These are phyloP conservation scores for Oreochromis aureus DNA, from an alignment of 2,113 vertebrate genomes.

Conservation along the genomic window DNA sequence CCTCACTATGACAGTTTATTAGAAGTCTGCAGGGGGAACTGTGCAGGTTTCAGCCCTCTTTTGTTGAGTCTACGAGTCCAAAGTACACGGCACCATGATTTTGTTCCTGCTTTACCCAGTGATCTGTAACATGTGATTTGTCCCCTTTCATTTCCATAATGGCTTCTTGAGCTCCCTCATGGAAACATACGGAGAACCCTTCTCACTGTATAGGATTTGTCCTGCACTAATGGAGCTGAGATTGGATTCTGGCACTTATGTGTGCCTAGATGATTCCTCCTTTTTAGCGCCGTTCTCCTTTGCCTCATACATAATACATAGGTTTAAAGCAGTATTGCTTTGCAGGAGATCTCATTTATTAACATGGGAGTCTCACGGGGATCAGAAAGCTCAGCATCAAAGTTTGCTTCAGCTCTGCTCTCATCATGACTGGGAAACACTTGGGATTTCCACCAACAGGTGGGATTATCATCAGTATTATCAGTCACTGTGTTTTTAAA, in stretches of 20 bases:
- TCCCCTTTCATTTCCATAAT: constrained; percentile 78
- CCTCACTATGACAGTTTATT: constrained; percentile 28
- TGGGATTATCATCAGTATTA: constrained; percentile 15
- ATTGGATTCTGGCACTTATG: constrained; percentile 76
- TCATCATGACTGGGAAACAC: constrained; percentile 30
- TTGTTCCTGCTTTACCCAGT: constrained; percentile 57
- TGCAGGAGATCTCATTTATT: constrained; percentile 71
- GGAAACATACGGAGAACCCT: constrained; percentile 67
- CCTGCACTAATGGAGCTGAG: constrained; percentile 75
- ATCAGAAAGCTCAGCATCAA: constrained; percentile 61
- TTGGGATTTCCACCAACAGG: constrained; percentile 45
- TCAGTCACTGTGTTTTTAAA: not conserved
- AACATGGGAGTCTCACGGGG: constrained; percentile 67
- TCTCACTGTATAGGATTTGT: constrained; percentile 72
- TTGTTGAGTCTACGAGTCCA: constrained; percentile 31
- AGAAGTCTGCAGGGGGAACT: constrained; percentile 22
- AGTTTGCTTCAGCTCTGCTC: constrained; percentile 42
- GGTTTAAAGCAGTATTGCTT: constrained; percentile 71
- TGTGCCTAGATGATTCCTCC: constrained; percentile 70
- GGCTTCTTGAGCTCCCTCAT: constrained; percentile 68
- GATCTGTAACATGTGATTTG: constrained; percentile 68
- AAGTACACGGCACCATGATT: constrained; percentile 48
- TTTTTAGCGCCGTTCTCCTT: constrained; percentile 70
- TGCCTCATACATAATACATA: constrained; percentile 76
- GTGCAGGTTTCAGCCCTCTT: constrained; percentile 18